Evolutionary conservation across 2,797 vertebrate species (phyloP).

Genomic region (Eutrigla gurnardus): DNA sequence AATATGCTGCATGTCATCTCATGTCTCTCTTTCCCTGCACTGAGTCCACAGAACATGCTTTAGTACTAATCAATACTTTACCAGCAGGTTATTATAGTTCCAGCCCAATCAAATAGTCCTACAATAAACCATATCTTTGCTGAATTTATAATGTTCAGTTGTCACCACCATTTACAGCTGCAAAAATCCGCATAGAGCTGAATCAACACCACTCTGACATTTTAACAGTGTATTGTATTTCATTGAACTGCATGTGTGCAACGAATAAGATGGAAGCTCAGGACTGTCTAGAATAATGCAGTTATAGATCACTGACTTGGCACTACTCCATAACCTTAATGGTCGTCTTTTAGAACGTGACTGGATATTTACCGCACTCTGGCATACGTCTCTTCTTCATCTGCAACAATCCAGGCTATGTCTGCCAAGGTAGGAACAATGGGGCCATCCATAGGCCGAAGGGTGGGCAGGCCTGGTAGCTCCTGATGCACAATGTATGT

Average conservation of each 20-base stretch:
- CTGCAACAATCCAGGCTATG: slow-evolving; percentile 97
- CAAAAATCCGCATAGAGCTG: not conserved
- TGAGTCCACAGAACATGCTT: not conserved
- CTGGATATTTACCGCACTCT: slow-evolving; percentile 90
- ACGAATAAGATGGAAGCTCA: not conserved
- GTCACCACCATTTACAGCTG: not conserved
- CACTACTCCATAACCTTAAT: slow-evolving; percentile 2
- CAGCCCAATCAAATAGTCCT: not conserved
- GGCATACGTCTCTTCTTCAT: slow-evolving; percentile 97
- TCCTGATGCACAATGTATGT: slow-evolving; percentile 80
- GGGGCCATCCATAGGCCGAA: slow-evolving; percentile 88
- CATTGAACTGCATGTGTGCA: not conserved
- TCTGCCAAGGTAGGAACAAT: slow-evolving; percentile 95
- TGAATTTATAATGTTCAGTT: slow-evolving; percentile 1
- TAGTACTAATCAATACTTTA: not conserved
- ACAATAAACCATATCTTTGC: not conserved
- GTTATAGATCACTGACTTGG: not conserved
- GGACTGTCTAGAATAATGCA: not conserved
- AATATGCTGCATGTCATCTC: not conserved
- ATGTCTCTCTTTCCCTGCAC: not conserved
- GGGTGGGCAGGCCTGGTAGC: slow-evolving; percentile 87
- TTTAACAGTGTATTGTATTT: not conserved
- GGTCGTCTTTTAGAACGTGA: not conserved
- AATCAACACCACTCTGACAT: not conserved
- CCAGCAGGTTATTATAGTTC: not conserved